A percentile compares a stretch with the other conserved stretches of the same genome.
phyloP scores from a whole-genome alignment of 2,888 invertebrate genomes.

The Stegophylla sp. region DNA sequence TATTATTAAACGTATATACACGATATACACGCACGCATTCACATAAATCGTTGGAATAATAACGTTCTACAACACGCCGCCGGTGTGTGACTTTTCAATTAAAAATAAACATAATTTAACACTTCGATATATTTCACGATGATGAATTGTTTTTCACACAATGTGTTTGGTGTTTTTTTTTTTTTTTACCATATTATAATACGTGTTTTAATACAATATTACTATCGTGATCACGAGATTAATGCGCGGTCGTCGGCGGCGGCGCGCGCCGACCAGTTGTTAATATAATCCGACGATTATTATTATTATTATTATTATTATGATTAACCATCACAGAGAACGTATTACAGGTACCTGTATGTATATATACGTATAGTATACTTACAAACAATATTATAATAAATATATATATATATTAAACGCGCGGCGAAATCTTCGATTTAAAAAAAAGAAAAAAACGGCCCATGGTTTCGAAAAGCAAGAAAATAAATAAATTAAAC shows the following conservation, averaged over 20 bases:
- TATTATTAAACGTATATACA: no score
- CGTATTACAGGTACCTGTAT: no score
- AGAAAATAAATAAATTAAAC: constrained; percentile 47
- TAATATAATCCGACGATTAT: constrained; percentile 15
- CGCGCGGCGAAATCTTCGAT: constrained; percentile 21
- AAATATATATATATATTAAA: no score
- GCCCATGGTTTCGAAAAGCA: constrained; percentile 38
- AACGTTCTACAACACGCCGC: background rate
- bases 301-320: constrained; percentile 25
- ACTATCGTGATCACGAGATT: constrained; percentile 29
- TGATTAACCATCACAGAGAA: background rate
- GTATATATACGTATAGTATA: no score
- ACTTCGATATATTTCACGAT: constrained; percentile 20
- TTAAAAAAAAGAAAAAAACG: constrained; percentile 8
- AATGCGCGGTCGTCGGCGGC: background rate
- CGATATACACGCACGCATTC: background rate
- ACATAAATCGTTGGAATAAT: constrained; percentile 14
- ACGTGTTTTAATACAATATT: background rate
- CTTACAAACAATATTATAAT: no score
- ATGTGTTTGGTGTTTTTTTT: background rate
- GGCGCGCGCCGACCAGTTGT: background rate
- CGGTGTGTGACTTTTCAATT: constrained; percentile 38
- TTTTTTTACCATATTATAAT: no score
- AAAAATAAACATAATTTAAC: constrained; percentile 44
- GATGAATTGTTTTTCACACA: constrained; percentile 32